Conservation (phyloP, 2,888 invertebrate genomes). For the Fragum fragum region DNA sequence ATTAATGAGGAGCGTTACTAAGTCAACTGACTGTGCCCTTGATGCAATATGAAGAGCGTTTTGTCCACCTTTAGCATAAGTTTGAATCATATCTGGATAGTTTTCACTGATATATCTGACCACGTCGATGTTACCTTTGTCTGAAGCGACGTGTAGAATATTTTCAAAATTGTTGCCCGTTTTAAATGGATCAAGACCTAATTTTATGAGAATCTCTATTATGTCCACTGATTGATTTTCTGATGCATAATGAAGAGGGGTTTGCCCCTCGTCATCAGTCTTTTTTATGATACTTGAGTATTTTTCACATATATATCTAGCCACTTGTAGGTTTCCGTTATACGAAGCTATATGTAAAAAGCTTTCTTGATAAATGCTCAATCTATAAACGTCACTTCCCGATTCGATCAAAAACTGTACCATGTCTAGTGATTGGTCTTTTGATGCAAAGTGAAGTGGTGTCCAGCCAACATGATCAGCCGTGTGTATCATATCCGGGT, state of each 20-base stretch:
- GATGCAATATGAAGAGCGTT: neutral
- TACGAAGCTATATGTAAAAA: no score
- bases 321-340: no score
- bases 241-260: no score
- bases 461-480: neutral
- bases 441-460: neutral
- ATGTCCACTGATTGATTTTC: neutral
- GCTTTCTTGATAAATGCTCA: no score
- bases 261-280: no score
- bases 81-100: neutral
- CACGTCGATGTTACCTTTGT: neutral
- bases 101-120: neutral
- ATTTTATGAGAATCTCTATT: neutral
- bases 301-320: no score
- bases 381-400: no score
- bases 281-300: no score
- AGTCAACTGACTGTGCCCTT: neutral
- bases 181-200: neutral
- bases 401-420: no score
- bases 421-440: neutral
- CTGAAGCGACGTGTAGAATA: neutral
- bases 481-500: neutral
- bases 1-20: neutral
- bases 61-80: neutral
- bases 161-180: neutral